Base-by-base conservation (phyloP, 2,797 vertebrate species). In the Acanthurus leucopareius region DNA sequence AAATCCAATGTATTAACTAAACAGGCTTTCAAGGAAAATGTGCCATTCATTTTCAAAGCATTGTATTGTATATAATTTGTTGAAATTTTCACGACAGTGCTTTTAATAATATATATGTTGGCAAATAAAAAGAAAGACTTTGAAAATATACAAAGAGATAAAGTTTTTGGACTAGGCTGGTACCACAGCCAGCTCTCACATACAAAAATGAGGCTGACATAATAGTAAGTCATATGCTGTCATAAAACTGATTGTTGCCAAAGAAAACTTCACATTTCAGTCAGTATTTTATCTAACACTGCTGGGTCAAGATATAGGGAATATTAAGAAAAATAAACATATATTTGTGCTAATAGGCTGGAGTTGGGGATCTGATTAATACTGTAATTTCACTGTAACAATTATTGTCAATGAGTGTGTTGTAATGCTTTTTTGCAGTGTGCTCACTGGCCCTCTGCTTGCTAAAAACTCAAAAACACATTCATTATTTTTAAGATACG, bases 401-500 rank as follows among this genome's bases (percentile, higher is more conserved):
- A 10, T 57, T 62, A 59, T 44, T 58, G 60, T 32, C 17, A 28
- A 62, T 11, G 2, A 62, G n/a, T 51, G 54, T 75, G 19, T 25
- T 51, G 5, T 52, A 1, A 14, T 51, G 16, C 11, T 38, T 9
- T 20, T 44, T 75, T 1, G n/a, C 14, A 56, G 15, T 49, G 47
- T 9, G 5, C 6, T 64, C 11, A 49, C 3, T 32, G 7, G 3
- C 11, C 22, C 65, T 32, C 14, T 60, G 3, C 22, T 53, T 22
- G 38, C 63, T 14, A 53, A 57, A 32, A 56, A 1, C 52, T 58
- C 6, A 2, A 6, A 14, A 17, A 62, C 42, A 38, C 49, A 53
- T 0, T 47, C 3, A 61, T 67, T 7, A 64, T 15, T 60, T 69
- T 9, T 54, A 10, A 69, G 11, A 10, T 42, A 3, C 32, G 3